These are phyloP conservation scores for Mormoops blainvillei DNA, from an alignment of 2,113 vertebrate species.

Conservation along the genomic window DNA sequence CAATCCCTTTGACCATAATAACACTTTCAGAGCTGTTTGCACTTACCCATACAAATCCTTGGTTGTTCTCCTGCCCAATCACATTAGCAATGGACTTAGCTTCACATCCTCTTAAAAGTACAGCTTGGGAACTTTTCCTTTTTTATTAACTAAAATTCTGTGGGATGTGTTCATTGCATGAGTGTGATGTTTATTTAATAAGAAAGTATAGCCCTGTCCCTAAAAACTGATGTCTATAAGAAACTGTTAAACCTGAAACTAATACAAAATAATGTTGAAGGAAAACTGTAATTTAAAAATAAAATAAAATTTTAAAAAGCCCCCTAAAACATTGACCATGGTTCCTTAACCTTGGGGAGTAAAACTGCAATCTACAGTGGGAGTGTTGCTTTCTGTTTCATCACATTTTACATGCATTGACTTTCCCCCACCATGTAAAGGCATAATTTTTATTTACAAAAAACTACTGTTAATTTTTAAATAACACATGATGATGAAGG, in stretches of 20 bases:
- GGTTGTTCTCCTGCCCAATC: not conserved
- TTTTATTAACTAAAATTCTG: not conserved
- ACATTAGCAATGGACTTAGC: not conserved
- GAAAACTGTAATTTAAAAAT: not conserved
- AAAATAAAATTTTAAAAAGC: not conserved
- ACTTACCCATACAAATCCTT: not conserved
- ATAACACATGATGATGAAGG: not conserved
- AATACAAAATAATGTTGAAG: not conserved
- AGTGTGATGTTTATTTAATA: not conserved
- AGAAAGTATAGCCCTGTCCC: not conserved
- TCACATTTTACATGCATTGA: not conserved
- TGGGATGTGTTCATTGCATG: not conserved
- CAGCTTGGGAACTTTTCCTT: not conserved
- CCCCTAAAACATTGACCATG: not conserved
- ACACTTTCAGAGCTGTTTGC: not conserved
- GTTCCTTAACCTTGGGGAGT: not conserved
- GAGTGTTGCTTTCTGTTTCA: not conserved
- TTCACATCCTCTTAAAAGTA: not conserved
- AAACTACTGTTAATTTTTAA: slow-evolving; percentile 4
- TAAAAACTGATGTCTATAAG: not conserved
- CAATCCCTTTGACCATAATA: not conserved
- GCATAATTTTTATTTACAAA: slow-evolving; percentile 14
- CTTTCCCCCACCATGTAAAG: not conserved
- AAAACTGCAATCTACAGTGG: not conserved
- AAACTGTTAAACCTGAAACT: not conserved